phyloP scores from a whole-genome alignment of 2,888 invertebrate genomes.

The Hydriomena furcata region DNA sequence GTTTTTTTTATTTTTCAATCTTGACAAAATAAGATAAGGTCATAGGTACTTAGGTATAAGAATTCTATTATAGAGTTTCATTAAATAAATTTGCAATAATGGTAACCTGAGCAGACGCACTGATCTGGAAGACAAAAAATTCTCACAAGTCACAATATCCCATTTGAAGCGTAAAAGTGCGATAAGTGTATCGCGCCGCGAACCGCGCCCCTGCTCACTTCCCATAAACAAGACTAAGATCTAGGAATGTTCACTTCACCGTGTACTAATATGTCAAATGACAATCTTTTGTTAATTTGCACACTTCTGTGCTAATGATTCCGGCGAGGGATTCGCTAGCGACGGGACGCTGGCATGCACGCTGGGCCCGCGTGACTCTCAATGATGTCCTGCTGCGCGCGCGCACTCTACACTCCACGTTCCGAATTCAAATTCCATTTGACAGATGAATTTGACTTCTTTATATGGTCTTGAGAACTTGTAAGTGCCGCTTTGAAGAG shows the following conservation, averaged over 20 bases:
- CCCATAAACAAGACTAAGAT: constrained; percentile 67
- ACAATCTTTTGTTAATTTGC: constrained; percentile 55
- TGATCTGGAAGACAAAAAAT: constrained; percentile 21
- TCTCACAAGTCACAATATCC: constrained; percentile 43
- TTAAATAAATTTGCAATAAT: background rate
- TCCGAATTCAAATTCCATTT: constrained; percentile 60
- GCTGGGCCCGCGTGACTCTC: constrained; percentile 57
- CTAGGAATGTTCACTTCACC: constrained; percentile 71
- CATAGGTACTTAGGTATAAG: no score
- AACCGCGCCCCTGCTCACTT: constrained; percentile 60
- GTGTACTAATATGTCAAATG: constrained; percentile 64
- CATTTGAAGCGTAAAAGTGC: constrained; percentile 50
- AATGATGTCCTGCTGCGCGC: constrained; percentile 63
- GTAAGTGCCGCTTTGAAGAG: constrained; percentile 56
- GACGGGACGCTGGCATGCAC: constrained; percentile 39
- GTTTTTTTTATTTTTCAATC: no score
- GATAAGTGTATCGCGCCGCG: constrained; percentile 47
- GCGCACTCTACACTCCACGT: constrained; percentile 54
- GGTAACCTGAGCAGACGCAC: constrained; percentile 1
- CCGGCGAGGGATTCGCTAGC: constrained; percentile 39
- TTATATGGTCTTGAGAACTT: constrained; percentile 57
- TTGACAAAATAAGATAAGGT: no score
- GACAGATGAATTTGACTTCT: constrained; percentile 66
- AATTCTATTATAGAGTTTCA: no score
- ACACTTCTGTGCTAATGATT: constrained; percentile 49